Evolutionary conservation across 1,140 invertebrate genomes (phyloP).

Genomic region (Lanistes nyassanus): DNA sequence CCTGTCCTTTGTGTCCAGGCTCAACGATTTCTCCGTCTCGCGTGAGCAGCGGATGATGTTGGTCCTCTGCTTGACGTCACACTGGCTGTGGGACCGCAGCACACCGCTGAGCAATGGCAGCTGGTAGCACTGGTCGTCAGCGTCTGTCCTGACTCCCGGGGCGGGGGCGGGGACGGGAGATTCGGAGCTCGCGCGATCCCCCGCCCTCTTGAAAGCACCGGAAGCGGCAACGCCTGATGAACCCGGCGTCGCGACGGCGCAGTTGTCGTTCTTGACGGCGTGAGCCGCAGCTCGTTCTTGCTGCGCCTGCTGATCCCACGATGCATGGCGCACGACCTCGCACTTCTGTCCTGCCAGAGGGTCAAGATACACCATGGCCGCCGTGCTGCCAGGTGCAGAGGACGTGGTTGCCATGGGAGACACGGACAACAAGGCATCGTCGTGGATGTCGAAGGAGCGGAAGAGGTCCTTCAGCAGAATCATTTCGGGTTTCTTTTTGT

Average conservation of each 20-base stretch:
- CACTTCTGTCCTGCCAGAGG: slow-evolving; percentile 14
- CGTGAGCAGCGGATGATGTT: neutral
- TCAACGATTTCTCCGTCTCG: slow-evolving; percentile 3
- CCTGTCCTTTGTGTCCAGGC: slow-evolving; percentile 19
- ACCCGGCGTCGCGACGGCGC: no score
- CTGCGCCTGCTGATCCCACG: no score
- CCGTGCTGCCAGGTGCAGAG: neutral
- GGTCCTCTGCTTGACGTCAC: slow-evolving; percentile 4
- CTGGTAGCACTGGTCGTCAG: slow-evolving; percentile 14
- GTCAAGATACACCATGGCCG: slow-evolving; percentile 8
- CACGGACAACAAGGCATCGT: neutral
- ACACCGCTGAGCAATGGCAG: slow-evolving; percentile 15
- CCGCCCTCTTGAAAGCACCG: no score
- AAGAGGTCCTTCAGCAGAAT: slow-evolving; percentile 28
- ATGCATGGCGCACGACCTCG: neutral
- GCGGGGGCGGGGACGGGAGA: no score
- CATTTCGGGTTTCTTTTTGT: slow-evolving; percentile 21
- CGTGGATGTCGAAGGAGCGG: slow-evolving; percentile 20
- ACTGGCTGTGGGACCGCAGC: neutral
- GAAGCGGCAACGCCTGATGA: no score
- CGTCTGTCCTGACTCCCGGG: no score
- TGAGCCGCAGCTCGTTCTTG: no score
- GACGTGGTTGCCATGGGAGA: neutral
- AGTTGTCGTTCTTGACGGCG: no score
- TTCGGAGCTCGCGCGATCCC: no score